Conservation (phyloP, 2,797 vertebrate genomes). For the Halcyon leucocephala region DNA sequence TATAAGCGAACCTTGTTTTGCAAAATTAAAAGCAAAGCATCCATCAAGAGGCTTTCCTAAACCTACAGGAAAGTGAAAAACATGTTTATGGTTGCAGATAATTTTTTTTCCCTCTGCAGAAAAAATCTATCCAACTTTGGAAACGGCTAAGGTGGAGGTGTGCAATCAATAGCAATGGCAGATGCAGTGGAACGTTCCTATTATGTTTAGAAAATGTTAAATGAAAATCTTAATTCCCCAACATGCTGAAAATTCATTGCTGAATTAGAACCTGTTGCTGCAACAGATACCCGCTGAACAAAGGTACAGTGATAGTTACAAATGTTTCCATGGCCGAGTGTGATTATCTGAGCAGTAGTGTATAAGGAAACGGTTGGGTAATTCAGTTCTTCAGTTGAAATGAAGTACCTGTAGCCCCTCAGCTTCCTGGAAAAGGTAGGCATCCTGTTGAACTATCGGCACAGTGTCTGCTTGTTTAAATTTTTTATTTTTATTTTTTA, state of each 20-base stretch:
- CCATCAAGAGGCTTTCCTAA: conserved; percentile 31
- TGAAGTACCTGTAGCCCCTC: background rate
- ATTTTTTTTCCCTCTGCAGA: background rate
- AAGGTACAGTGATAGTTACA: background rate
- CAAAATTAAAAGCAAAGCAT: conserved; percentile 53
- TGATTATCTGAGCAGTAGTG: background rate
- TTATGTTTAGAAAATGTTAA: background rate
- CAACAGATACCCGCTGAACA: background rate
- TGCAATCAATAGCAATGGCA: background rate
- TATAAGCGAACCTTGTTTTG: conserved; percentile 22
- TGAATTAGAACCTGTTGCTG: background rate
- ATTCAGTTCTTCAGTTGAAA: background rate
- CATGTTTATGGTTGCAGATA: background rate
- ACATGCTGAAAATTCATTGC: background rate
- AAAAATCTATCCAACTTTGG: background rate
- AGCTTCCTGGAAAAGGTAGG: background rate
- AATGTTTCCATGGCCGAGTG: background rate
- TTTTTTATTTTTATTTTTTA: too few relatives aligned
- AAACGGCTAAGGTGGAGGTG: background rate
- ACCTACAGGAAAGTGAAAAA: background rate
- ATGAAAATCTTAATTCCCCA: background rate
- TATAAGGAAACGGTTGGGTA: background rate
- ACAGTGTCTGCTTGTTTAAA: background rate
- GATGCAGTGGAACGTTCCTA: background rate
- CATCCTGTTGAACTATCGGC: background rate